These are phyloP conservation scores for Dunckerocampus dactyliophorus DNA, from an alignment of 2,113 vertebrate genomes.

Conservation along the genomic window DNA sequence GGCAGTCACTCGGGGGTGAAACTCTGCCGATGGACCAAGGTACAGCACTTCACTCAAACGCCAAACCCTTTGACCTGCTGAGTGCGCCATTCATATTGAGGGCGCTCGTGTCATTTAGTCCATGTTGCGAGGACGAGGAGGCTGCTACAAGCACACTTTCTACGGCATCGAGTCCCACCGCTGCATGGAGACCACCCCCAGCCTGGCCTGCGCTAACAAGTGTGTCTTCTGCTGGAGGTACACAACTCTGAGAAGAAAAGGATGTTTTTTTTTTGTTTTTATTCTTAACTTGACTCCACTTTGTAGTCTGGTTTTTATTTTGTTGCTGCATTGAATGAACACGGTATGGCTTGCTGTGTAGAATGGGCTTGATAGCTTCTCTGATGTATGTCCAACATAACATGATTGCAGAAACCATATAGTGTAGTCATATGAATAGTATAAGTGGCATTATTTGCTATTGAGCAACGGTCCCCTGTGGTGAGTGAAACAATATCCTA, in stretches of 20 bases:
- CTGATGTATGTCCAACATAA: no score
- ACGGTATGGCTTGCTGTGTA: no score
- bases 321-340: no score
- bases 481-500: slow-evolving; percentile 7
- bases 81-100: not conserved
- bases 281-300: no score
- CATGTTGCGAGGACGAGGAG: slow-evolving; percentile 90
- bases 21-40: slow-evolving; percentile 97
- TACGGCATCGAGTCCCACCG: slow-evolving; percentile 94
- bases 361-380: no score
- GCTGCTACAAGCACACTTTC: slow-evolving; percentile 96
- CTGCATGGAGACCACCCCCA: slow-evolving; percentile 95
- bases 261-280: no score
- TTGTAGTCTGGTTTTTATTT: no score
- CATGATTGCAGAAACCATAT: no score
- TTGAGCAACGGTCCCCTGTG: not conserved
- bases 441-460: not conserved
- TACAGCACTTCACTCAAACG: slow-evolving; percentile 43
- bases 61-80: not conserved
- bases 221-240: slow-evolving; percentile 98
- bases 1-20: slow-evolving; percentile 96
- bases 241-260: not conserved
- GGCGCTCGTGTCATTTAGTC: slow-evolving; percentile 66
- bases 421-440: no score
- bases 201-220: slow-evolving; percentile 93